Base-by-base conservation (phyloP, 2,888 invertebrate genomes). In the Temnothorax unifasciatus region DNA sequence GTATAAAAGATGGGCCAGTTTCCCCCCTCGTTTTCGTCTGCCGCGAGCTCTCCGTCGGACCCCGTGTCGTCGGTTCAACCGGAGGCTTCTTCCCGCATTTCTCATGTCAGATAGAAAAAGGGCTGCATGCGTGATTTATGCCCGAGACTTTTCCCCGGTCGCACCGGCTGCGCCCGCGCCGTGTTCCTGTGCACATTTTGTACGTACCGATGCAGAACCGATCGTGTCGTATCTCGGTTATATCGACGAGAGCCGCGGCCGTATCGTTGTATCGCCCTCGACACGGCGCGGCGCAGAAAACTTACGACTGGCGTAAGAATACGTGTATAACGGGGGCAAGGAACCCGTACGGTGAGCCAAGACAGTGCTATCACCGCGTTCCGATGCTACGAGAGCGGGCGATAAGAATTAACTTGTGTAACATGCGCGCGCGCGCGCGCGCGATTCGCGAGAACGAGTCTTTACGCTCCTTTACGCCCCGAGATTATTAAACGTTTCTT, bases 1-100 rank as follows among this genome's bases (percentile, higher is more conserved):
- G 90, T 90, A 90, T 92, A 92, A 92, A 90, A 89, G 88, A 92
- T 91, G 91, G 90, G 88, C 91, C 89, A 90, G 90, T 90, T 89
- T 85, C 84, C 87, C 85, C 76, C 63, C 50, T 38, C 29, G 29
- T 29, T 50, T 76, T 34, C 47, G 64, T 50, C 47, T 21, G 47
- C 18, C 64, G 74, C 68, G 34, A 69, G 38, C 64, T 57, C 64
- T 57, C 66, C 59, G 59, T 34, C 54, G 21, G 54, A 15, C 61
- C 50, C 64, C 74, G 54, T 47, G 57, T 15, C 47, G 73, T 57
- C 57, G 50, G 73, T 73, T 79, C 71, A 84, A 29, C 59, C 34
- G 82, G 71, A 79, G 84, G 84, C 86, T 84, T 85, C 85, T 83
- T 86, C 87, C 83, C 69, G 84, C 90, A 88, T 86, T 87, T 87